Evolutionary conservation across 2,888 invertebrate genomes (phyloP).

Genomic region (Nemotelus nigrinus): DNA sequence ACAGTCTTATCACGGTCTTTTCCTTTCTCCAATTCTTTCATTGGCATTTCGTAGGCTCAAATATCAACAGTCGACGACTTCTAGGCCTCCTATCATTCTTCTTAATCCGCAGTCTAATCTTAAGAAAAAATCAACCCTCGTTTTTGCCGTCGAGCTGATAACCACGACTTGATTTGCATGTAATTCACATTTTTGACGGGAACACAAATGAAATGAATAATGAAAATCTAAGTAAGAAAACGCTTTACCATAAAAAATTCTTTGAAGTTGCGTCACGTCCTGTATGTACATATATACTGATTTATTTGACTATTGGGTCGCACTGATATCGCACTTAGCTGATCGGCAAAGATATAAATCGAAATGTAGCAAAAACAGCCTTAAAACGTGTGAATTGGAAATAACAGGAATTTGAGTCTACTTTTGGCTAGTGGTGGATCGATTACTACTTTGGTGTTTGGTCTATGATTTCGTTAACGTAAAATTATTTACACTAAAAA

Average conservation of each 20-base stretch:
- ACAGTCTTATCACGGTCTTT: background rate
- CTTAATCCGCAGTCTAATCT: background rate
- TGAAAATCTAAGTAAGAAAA: too few species aligned
- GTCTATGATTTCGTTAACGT: too few species aligned
- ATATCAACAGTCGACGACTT: background rate
- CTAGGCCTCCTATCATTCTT: background rate
- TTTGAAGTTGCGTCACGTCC: slow-evolving; percentile 1
- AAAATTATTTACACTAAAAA: too few species aligned
- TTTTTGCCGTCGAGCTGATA: background rate
- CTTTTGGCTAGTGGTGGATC: too few species aligned
- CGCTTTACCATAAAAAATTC: background rate
- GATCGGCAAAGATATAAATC: too few species aligned
- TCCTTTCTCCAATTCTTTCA: background rate
- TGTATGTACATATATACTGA: background rate
- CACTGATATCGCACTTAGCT: too few species aligned
- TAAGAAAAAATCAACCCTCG: background rate
- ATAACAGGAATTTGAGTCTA: too few species aligned
- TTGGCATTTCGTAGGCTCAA: background rate
- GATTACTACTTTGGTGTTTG: too few species aligned
- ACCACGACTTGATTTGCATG: background rate
- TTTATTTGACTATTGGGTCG: too few species aligned
- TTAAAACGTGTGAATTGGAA: too few species aligned
- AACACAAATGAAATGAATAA: background rate
- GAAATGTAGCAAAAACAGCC: too few species aligned
- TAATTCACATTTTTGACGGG: background rate